phyloP scores from a whole-genome alignment of 1,140 invertebrate species.

The Hylaeus anthracinus region DNA sequence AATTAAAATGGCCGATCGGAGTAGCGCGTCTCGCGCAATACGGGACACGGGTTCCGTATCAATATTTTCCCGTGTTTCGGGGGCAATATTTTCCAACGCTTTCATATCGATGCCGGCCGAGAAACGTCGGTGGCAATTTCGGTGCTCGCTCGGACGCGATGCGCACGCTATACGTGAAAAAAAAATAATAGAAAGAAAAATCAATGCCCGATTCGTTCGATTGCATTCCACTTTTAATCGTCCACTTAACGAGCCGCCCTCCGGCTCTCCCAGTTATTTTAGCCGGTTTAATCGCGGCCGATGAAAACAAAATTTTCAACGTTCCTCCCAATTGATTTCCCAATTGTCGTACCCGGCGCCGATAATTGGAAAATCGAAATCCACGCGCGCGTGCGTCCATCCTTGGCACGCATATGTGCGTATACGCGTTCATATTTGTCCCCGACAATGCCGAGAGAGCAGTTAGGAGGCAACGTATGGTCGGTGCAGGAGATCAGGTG shows the following conservation, averaged over 20 bases:
- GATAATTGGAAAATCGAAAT: conserved; percentile 38
- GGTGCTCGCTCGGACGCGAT: background rate
- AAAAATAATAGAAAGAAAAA: background rate
- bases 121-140: conserved; percentile 2
- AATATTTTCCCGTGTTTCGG: background rate
- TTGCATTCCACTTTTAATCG: conserved; percentile 26
- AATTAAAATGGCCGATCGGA: background rate
- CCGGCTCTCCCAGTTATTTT: background rate
- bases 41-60: background rate
- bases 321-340: conserved; percentile 20
- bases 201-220: conserved; percentile 3
- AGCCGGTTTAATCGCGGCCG: conserved; percentile 24
- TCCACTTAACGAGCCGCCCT: background rate
- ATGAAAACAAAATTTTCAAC: conserved; percentile 21
- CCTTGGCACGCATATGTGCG: background rate
- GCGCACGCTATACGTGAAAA: too few relatives aligned
- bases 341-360: background rate
- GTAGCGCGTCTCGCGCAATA: background rate
- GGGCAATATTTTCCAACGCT: conserved; percentile 2
- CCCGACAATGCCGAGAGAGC: background rate
- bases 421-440: conserved; percentile 12
- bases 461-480: conserved; percentile 25
- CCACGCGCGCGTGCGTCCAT: too few relatives aligned
- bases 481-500: conserved; percentile 62
- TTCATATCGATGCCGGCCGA: background rate